Base-by-base conservation (phyloP, 1,140 invertebrate genomes). In the Drosophila rhopaloa region DNA sequence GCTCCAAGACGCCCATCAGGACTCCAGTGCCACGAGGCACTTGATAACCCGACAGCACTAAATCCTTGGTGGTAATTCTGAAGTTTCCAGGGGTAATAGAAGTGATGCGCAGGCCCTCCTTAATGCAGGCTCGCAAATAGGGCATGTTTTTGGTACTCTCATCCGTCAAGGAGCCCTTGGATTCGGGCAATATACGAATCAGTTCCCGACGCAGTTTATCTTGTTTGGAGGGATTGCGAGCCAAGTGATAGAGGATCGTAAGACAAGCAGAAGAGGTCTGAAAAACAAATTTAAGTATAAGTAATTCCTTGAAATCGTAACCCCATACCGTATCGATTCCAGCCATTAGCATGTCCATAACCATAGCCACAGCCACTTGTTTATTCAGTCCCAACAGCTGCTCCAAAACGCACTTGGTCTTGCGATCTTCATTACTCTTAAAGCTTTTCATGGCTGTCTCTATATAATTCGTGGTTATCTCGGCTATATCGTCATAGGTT, bases 31-130 rank as follows among this genome's bases (percentile, higher is more conserved):
- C 97, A 93, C 97, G 96, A 4, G 97, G 97, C 68, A 98, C 95
- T 54, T 94, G 93, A 84, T 97, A 98, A 38, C 96, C 97, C 35
- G 94, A 94, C 41, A 98, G 95, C 14, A 96, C 93, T 0, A 96
- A 94, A 80, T 98, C 96, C 51, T 95, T 95, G 54, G 95, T 95
- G 60, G 96, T 94, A 61, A 96, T 95, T 63, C 97, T 93, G 14
- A 96, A 96, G 79, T 98, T 96, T 37, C 97, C 97, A 47, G 97
- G 95, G 14, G 97, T 97, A 5, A 97, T 96, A 7, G 97, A 97
- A 91, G 96, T 96, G 90, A 98, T 95, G 90, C 96, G 93, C 11
- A 97, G 94, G 14, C 95, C 95, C 67, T 94, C 94, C 59, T 93
- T 94, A 24, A 94, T 93, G 66, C 93, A 94, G 9, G 94, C 93